Base-by-base conservation (phyloP, 2,888 invertebrate genomes). In the Prenolepis imparis region DNA sequence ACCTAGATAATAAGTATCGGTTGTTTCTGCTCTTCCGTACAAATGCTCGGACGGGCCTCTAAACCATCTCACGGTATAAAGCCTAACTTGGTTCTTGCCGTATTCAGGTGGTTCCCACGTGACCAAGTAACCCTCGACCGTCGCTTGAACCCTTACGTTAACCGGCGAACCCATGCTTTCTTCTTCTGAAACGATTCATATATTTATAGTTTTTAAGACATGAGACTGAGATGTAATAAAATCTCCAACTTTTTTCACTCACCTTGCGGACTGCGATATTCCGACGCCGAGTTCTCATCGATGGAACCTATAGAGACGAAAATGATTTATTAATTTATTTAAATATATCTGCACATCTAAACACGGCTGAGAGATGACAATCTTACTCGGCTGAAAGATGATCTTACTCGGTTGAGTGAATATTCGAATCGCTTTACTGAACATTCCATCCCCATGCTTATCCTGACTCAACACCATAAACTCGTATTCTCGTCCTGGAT, bases 391-490 rank as follows among this genome's bases (percentile, higher is more conserved):
- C 94, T 96, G 96, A 0, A 98, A 48, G 48, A 0, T 44, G 41
- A 44, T 9, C 90, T 72, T 88, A 93, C 93, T 91, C 3, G 93
- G 96, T 94, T 96, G 96, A 0, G 98, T 98, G 92, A 96, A 96
- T 80, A 97, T 96, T 90, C 96, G 96, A 44, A 98, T 96, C 15
- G 97, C 96, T 94, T 98, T 98, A 95, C 98, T 98, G 93, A 98
- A 98, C 95, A 98, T 97, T 36, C 98, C 98, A 92, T 98, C 98
- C 9, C 98, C 98, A 84, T 96, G 96, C 92, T 97, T 96, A 95
- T 99, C 98, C 94, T 98, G 97, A 90, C 98, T 97, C 70, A 98
- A 96, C 68, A 99, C 97, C 96, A 98, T 98, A 93, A 99, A 97
- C 95, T 99, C 98, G 95, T 99, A 99, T 93, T 97, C 97, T 32